phyloP scores from a whole-genome alignment of 2,797 vertebrate genomes.

The Gambelia wislizenii region DNA sequence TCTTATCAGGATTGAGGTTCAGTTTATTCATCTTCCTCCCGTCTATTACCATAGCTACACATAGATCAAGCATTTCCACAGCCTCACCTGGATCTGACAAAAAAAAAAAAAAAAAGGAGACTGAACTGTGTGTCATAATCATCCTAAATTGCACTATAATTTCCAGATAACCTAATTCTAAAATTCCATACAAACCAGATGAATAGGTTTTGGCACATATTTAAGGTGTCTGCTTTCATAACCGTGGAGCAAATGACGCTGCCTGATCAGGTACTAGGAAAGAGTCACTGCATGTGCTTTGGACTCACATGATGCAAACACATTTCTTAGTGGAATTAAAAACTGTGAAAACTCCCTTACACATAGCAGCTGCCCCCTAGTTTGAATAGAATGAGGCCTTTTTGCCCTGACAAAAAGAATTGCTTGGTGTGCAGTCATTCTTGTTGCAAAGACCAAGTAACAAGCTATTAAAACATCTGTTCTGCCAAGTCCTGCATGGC shows the following conservation, averaged over 20 bases:
- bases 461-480: constrained; percentile 96
- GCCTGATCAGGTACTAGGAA: constrained; percentile 92
- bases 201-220: constrained; percentile 92
- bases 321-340: constrained; percentile 88
- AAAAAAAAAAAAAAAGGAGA: too few species aligned
- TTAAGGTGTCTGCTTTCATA: constrained; percentile 95
- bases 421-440: constrained; percentile 96
- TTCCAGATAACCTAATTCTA: too few species aligned
- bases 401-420: constrained; percentile 95
- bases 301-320: constrained; percentile 91
- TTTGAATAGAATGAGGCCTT: constrained; percentile 95
- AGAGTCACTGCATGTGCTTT: constrained; percentile 87
- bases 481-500: too few species aligned
- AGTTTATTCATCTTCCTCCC: too few species aligned
- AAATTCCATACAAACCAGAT: constrained; percentile 80
- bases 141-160: too few species aligned
- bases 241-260: constrained; percentile 94
- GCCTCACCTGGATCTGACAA: too few species aligned
- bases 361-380: constrained; percentile 93
- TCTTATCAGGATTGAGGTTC: too few species aligned
- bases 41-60: too few species aligned
- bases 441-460: constrained; percentile 94
- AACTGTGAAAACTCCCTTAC: constrained; percentile 95
- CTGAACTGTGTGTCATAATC: too few species aligned
- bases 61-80: too few species aligned